Percentiles rank a stretch among this genome's conserved stretches.
These are phyloP conservation scores for Melieria crassipennis DNA, from an alignment of 2,888 invertebrate species.

Conservation along the genomic window DNA sequence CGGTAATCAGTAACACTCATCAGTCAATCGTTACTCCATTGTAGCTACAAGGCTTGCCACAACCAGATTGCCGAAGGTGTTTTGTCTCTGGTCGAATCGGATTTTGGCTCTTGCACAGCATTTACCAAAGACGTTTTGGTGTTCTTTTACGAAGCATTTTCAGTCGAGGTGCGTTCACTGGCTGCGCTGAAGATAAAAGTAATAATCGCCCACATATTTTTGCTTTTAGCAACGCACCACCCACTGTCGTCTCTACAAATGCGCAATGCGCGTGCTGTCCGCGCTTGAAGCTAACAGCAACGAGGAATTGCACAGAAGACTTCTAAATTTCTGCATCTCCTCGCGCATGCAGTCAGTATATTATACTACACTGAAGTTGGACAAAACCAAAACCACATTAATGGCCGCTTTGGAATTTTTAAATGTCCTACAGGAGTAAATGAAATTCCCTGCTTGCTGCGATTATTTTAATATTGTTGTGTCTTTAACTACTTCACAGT, in stretches of 20 bases:
- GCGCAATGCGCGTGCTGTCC: constrained; percentile 3
- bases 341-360: constrained; percentile 23
- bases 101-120: not conserved
- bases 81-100: not conserved
- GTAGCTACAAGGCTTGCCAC: constrained; percentile 14
- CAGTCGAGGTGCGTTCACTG: constrained; percentile 6
- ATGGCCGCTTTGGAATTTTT: constrained; percentile 21
- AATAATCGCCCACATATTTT: not conserved
- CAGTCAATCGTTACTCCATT: not conserved
- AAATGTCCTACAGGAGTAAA: constrained; percentile 16
- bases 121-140: constrained; percentile 8
- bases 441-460: not conserved
- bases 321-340: constrained; percentile 22
- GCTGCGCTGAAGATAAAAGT: not conserved
- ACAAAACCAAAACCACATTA: constrained; percentile 15
- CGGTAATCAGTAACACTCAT: too few relatives aligned
- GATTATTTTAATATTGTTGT: not conserved
- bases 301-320: not conserved
- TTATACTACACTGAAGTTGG: constrained; percentile 19
- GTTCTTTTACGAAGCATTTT: constrained; percentile 6
- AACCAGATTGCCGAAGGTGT: constrained; percentile 9
- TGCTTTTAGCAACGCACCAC: constrained; percentile 13
- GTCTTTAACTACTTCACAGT: not conserved
- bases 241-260: constrained; percentile 9
- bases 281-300: not conserved